Conservation (phyloP, 1,140 invertebrate genomes). For the Choristoneura fumiferana region DNA sequence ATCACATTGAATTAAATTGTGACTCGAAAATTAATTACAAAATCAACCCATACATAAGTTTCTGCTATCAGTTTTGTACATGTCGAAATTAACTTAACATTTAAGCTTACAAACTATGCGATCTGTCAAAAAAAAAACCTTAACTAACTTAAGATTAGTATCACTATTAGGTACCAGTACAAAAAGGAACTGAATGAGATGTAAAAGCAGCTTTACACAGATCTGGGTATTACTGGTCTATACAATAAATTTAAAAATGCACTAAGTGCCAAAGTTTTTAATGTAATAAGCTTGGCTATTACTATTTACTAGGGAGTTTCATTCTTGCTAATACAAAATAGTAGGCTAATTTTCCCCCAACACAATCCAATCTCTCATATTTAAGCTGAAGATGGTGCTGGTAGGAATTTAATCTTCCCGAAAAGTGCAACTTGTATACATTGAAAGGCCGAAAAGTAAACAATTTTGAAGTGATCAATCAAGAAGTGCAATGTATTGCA, state of each 20-base stretch:
- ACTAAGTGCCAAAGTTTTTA: conserved; percentile 10
- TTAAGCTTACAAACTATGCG: conserved; percentile 12
- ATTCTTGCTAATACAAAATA: too few relatives aligned
- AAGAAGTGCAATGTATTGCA: too few relatives aligned
- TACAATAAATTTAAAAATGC: conserved; percentile 14
- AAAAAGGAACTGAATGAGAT: conserved; percentile 62
- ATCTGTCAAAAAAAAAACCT: background rate
- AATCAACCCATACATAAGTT: too few relatives aligned
- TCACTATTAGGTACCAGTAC: conserved; percentile 65
- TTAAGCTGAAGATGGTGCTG: too few relatives aligned
- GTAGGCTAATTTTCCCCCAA: too few relatives aligned
- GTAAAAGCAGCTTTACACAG: conserved; percentile 5
- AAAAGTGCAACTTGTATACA: too few relatives aligned
- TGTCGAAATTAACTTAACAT: background rate
- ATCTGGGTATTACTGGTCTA: conserved; percentile 3
- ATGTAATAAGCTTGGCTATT: conserved; percentile 4
- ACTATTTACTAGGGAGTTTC: conserved; percentile 3
- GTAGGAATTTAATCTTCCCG: too few relatives aligned
- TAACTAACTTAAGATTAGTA: conserved; percentile 59
- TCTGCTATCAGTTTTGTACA: conserved; percentile 9
- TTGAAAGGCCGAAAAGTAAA: too few relatives aligned
- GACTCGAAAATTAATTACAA: too few relatives aligned
- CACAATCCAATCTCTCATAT: too few relatives aligned
- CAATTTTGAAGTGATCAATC: too few relatives aligned
- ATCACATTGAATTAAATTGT: too few relatives aligned